A percentile compares a stretch with the other conserved stretches of the same genome.
Conservation (phyloP, 2,797 vertebrate species). For the Brotogeris chrysoptera region DNA sequence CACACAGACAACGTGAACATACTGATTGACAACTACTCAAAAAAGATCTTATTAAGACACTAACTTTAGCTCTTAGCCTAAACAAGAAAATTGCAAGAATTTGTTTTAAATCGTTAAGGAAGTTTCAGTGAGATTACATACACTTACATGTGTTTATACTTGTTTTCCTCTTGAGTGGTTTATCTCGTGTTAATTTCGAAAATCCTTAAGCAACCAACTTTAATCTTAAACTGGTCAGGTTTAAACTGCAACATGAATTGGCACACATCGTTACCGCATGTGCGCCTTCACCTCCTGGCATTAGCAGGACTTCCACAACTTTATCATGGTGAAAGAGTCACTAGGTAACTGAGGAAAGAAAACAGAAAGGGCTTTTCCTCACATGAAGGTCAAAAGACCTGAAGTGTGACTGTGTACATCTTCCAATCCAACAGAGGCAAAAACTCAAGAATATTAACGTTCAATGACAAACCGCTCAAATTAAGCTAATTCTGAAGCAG, state of each 20-base stretch:
- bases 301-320: neutral
- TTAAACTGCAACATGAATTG: neutral
- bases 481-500: neutral
- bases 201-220: neutral
- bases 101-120: neutral
- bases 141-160: rapidly evolving
- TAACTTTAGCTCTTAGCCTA: neutral
- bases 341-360: neutral
- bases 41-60: neutral
- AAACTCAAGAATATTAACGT: neutral
- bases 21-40: neutral
- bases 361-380: neutral
- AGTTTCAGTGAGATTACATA: neutral
- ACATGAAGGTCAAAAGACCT: neutral
- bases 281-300: neutral
- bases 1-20: rapidly evolving
- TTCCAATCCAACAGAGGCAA: neutral
- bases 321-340: neutral
- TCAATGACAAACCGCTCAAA: neutral
- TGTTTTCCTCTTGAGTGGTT: neutral
- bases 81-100: neutral
- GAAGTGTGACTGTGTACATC: too few relatives aligned
- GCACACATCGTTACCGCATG: rapidly evolving
- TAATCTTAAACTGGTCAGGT: neutral
- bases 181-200: neutral